Percentiles rank a stretch among this genome's conserved stretches.
phyloP scores from a whole-genome alignment of 1,140 invertebrate species.

The Drosophila bifasciata region DNA sequence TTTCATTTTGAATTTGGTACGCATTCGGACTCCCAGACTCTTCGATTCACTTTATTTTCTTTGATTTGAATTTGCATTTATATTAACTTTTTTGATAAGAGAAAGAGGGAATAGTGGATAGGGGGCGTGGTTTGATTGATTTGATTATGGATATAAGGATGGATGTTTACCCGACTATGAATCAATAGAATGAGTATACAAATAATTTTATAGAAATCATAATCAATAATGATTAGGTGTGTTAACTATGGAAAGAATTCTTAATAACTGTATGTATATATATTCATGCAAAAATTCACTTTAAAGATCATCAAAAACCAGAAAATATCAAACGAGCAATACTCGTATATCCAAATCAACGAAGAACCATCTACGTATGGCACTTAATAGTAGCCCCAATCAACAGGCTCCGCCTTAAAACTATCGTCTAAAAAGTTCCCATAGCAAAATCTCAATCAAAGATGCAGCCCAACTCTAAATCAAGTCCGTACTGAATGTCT shows the following conservation, averaged over 20 bases:
- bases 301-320: neutral
- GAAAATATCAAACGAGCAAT: too few relatives aligned
- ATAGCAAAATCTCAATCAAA: neutral
- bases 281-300: neutral
- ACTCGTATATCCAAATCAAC: too few relatives aligned
- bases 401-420: neutral
- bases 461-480: too few relatives aligned
- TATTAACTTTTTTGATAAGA: slow-evolving; percentile 65
- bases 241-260: neutral
- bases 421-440: slow-evolving; percentile 3
- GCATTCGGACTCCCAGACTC: slow-evolving; percentile 42
- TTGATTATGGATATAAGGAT: slow-evolving; percentile 36
- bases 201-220: too few relatives aligned
- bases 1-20: slow-evolving; percentile 80
- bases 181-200: too few relatives aligned
- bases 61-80: slow-evolving; percentile 74
- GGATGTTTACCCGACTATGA: too few relatives aligned
- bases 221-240: neutral
- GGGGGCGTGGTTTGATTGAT: slow-evolving; percentile 60
- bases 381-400: neutral
- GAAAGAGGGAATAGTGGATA: slow-evolving; percentile 8
- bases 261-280: neutral
- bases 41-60: slow-evolving; percentile 46
- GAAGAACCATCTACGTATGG: too few relatives aligned
- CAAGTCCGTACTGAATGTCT: neutral